Conservation (phyloP, 2,888 invertebrate species). For the Acleris laterana region DNA sequence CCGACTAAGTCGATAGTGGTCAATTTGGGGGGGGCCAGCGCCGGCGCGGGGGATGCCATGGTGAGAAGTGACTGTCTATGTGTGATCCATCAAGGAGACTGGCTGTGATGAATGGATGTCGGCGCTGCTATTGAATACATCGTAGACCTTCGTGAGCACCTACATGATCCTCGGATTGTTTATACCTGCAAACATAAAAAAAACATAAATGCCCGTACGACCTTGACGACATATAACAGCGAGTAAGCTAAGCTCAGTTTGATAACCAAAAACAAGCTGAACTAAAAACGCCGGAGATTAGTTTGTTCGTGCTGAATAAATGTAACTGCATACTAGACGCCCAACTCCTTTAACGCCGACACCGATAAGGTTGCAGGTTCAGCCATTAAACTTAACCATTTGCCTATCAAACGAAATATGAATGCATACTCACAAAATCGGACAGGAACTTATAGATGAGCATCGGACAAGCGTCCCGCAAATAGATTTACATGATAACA, state of each 20-base stretch:
- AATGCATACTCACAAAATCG: slow-evolving; percentile 62
- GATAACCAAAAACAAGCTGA: not conserved
- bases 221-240: slow-evolving; percentile 33
- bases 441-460: slow-evolving; percentile 60
- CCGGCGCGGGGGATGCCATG: slow-evolving; percentile 57
- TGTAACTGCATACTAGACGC: not conserved
- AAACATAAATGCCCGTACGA: slow-evolving; percentile 30
- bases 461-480: slow-evolving; percentile 59
- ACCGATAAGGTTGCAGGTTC: slow-evolving; percentile 56
- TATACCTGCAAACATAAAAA: slow-evolving; percentile 59
- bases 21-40: slow-evolving; percentile 51
- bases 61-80: slow-evolving; percentile 52
- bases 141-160: slow-evolving; percentile 56
- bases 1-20: slow-evolving; percentile 74
- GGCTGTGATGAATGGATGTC: slow-evolving; percentile 63
- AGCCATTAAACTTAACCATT: slow-evolving; percentile 49
- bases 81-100: slow-evolving; percentile 70
- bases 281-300: not conserved
- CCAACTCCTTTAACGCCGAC: slow-evolving; percentile 1
- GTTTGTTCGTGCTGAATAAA: not conserved
- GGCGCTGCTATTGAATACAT: slow-evolving; percentile 67
- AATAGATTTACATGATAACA: slow-evolving; percentile 74
- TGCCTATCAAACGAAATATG: slow-evolving; percentile 35
- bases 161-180: slow-evolving; percentile 65
- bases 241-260: not conserved